Evolutionary conservation across 2,888 invertebrate species (phyloP).

Genomic region (Terebella lapidaria): DNA sequence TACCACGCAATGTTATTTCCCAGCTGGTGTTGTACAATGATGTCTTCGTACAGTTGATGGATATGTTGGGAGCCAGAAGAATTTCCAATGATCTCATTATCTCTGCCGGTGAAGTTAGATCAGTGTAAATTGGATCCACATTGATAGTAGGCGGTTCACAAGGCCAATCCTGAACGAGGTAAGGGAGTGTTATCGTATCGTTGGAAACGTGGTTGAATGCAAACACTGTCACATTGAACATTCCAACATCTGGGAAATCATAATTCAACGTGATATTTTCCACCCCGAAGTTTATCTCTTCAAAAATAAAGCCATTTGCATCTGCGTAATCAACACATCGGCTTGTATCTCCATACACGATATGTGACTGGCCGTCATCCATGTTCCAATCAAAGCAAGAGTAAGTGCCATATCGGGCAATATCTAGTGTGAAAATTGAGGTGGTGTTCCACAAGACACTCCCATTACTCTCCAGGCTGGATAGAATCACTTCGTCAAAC

Average conservation of each 20-base stretch:
- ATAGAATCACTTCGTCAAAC: neutral
- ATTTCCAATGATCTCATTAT: neutral
- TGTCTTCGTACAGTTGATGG: neutral
- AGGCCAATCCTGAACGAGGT: too few species aligned
- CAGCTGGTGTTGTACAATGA: neutral
- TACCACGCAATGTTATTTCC: neutral
- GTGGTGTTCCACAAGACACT: conserved; percentile 1
- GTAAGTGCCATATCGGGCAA: neutral
- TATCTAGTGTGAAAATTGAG: neutral
- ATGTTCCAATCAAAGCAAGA: conserved; percentile 6
- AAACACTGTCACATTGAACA: too few species aligned
- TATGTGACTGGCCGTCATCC: neutral
- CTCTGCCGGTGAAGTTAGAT: neutral
- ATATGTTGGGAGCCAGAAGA: neutral
- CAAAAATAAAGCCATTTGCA: too few species aligned
- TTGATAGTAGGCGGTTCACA: neutral
- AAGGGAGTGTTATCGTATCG: too few species aligned
- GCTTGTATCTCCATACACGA: neutral
- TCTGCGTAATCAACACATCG: too few species aligned
- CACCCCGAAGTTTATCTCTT: too few species aligned
- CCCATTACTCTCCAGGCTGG: neutral
- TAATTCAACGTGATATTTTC: too few species aligned
- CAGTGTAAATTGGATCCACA: neutral
- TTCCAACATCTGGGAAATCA: too few species aligned
- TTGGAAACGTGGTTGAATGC: too few species aligned